Conservation (phyloP, 2,113 vertebrate species). For the Fregata magnificens region DNA sequence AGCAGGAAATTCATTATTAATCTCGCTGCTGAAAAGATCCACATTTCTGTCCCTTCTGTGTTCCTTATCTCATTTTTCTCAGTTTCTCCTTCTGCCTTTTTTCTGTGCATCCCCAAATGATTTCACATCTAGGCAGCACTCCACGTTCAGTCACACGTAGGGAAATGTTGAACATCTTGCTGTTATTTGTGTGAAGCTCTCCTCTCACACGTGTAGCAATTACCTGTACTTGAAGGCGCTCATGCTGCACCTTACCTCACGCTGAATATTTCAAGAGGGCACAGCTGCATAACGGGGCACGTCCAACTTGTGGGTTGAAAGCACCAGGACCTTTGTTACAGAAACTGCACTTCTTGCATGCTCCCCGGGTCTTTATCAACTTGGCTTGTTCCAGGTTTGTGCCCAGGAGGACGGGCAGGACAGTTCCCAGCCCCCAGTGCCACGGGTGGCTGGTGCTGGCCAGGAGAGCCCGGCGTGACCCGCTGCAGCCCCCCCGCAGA, state of each 20-base stretch:
- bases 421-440: not conserved
- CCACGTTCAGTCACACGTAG: not conserved
- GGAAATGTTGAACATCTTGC: not conserved
- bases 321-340: fast-evolving
- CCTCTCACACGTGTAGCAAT: fast-evolving
- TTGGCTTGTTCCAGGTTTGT: not conserved
- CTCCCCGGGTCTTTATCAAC: fast-evolving
- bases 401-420: not conserved
- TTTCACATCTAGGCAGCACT: not conserved
- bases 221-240: not conserved
- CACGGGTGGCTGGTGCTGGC: not conserved
- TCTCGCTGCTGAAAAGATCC: not conserved
- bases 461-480: not conserved
- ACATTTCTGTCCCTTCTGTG: not conserved
- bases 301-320: fast-evolving
- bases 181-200: not conserved
- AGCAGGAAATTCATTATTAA: constrained; percentile 1
- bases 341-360: fast-evolving
- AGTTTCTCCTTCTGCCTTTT: not conserved
- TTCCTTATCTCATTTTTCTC: not conserved
- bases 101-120: not conserved
- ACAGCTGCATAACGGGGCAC: not conserved
- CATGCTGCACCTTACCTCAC: not conserved
- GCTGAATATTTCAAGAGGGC: not conserved
- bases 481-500: fast-evolving